Conservation (phyloP, 2,113 vertebrate species). For the Corythoichthys intestinalis region DNA sequence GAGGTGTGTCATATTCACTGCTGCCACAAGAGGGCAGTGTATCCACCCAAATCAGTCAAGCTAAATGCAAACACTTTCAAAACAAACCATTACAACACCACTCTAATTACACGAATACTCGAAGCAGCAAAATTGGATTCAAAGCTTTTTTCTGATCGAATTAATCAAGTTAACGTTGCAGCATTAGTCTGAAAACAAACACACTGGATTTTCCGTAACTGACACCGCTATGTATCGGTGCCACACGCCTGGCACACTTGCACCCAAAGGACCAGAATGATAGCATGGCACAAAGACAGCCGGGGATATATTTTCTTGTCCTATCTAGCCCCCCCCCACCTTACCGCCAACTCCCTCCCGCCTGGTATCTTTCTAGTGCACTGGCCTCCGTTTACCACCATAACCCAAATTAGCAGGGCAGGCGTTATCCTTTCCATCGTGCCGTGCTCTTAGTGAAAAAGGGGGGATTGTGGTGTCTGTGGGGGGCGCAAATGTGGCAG, state of each 20-base stretch:
- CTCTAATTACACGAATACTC: too few species aligned
- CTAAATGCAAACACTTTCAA: too few species aligned
- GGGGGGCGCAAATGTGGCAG: constrained; percentile 37
- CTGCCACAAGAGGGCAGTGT: too few species aligned
- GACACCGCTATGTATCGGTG: constrained; percentile 30
- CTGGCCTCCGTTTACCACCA: constrained; percentile 78
- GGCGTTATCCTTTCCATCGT: constrained; percentile 87
- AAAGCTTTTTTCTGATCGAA: too few species aligned
- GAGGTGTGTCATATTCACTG: too few species aligned
- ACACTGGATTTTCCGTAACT: constrained; percentile 12
- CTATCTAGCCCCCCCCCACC: constrained; percentile 28
- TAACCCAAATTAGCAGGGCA: constrained; percentile 91
- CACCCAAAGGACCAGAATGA: constrained; percentile 51
- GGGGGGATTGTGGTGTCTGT: not conserved
- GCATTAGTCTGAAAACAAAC: not conserved
- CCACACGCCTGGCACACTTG: constrained; percentile 34
- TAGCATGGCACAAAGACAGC: constrained; percentile 57
- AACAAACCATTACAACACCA: too few species aligned
- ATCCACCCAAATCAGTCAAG: too few species aligned
- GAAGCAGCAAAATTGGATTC: too few species aligned
- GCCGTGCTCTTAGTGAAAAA: constrained; percentile 33
- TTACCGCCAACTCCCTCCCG: constrained; percentile 23
- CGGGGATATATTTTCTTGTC: constrained; percentile 7
- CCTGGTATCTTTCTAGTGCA: constrained; percentile 67
- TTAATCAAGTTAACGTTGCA: too few species aligned